These are phyloP conservation scores for Laticauda laticaudata DNA, from an alignment of 2,113 vertebrate species.

Conservation along the genomic window DNA sequence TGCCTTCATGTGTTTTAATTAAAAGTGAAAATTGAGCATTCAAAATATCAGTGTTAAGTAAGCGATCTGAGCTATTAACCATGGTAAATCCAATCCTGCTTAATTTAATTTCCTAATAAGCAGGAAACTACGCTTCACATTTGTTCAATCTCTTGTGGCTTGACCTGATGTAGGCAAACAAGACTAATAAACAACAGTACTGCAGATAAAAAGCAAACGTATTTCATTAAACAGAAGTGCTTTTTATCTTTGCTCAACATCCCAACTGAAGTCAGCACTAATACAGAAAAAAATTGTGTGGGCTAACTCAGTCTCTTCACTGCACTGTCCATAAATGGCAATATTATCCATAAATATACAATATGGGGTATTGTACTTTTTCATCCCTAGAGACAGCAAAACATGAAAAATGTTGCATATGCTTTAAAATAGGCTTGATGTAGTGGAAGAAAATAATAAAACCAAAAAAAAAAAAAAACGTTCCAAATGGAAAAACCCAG, in stretches of 20 bases:
- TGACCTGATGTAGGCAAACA: neutral
- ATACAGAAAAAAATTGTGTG: neutral
- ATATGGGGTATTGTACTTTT: neutral
- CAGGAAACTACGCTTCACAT: constrained; percentile 18
- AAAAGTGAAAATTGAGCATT: constrained; percentile 26
- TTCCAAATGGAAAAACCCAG: neutral
- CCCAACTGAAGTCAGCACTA: neutral
- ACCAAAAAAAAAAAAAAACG: neutral
- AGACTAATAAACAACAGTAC: neutral
- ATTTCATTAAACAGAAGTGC: neutral
- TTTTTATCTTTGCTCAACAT: neutral
- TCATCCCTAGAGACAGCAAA: neutral
- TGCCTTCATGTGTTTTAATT: constrained; percentile 27
- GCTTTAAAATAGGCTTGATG: neutral
- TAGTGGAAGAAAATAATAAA: neutral
- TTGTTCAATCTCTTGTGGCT: constrained; percentile 37
- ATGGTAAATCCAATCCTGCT: constrained; percentile 35
- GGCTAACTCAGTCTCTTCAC: neutral
- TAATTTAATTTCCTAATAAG: neutral
- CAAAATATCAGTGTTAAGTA: constrained; percentile 17
- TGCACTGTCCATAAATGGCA: constrained; percentile 1
- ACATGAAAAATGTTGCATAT: neutral
- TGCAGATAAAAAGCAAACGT: neutral
- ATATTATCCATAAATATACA: neutral
- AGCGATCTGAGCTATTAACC: neutral